Evolutionary conservation across 1,140 invertebrate genomes (phyloP).

Genomic region (Ceratina calcarata): DNA sequence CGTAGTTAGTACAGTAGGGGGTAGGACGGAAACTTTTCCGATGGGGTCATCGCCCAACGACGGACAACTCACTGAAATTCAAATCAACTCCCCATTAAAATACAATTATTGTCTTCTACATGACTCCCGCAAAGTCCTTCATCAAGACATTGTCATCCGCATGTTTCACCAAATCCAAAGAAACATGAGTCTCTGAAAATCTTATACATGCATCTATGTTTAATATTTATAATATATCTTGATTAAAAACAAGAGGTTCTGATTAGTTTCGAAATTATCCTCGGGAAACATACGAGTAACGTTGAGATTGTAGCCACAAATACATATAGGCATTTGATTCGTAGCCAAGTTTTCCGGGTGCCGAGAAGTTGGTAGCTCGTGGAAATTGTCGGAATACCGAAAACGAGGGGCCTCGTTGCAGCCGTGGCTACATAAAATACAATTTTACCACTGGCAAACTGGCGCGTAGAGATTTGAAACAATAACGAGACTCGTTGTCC

Average conservation of each 20-base stretch:
- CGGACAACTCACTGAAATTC: background rate
- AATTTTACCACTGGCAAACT: constrained; percentile 5
- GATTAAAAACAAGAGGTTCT: too few relatives aligned
- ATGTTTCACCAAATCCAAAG: too few relatives aligned
- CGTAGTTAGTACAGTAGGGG: background rate
- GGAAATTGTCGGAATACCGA: background rate
- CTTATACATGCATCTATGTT: too few relatives aligned
- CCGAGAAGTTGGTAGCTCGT: too few relatives aligned
- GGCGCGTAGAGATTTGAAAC: constrained; percentile 38
- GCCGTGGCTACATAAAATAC: constrained; percentile 1
- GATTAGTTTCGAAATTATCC: too few relatives aligned
- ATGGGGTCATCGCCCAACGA: background rate
- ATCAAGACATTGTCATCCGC: background rate
- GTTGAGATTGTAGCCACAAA: too few relatives aligned
- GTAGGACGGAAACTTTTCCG: background rate
- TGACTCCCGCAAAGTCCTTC: background rate
- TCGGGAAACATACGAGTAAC: too few relatives aligned
- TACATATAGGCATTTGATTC: background rate
- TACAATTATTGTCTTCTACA: background rate
- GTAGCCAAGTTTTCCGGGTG: background rate
- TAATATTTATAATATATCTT: too few relatives aligned
- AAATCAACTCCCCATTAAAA: constrained; percentile 15
- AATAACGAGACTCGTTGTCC: constrained; percentile 42
- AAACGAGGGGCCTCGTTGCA: background rate
- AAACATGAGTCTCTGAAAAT: too few relatives aligned